phyloP scores from a whole-genome alignment of 1,140 invertebrate genomes.

The Adelges cooleyi region DNA sequence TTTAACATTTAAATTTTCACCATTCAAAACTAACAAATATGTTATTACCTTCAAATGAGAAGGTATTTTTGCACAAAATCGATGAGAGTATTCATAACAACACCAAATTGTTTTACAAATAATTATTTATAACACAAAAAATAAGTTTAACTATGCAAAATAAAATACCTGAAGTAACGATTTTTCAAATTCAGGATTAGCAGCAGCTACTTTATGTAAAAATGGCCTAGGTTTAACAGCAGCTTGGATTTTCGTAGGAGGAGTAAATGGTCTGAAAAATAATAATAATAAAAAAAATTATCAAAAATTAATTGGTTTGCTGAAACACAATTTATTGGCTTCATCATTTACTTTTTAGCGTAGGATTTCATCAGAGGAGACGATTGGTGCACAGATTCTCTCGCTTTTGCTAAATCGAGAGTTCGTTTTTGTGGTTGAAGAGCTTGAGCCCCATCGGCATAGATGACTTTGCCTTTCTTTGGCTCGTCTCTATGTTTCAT shows the following conservation, averaged over 20 bases:
- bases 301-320: too few relatives aligned
- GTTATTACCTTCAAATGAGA: too few relatives aligned
- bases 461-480: constrained; percentile 12
- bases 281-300: neutral
- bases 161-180: constrained; percentile 9
- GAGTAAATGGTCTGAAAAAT: neutral
- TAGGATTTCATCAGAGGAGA: constrained; percentile 22
- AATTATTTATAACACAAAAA: too few relatives aligned
- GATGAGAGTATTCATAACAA: too few relatives aligned
- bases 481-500: constrained; percentile 16
- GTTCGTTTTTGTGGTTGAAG: neutral
- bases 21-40: too few relatives aligned
- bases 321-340: too few relatives aligned
- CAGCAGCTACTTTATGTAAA: constrained; percentile 25
- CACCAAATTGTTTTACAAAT: too few relatives aligned
- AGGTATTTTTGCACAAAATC: too few relatives aligned
- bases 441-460: constrained; percentile 7
- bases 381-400: constrained; percentile 8
- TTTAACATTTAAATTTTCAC: too few relatives aligned
- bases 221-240: constrained; percentile 23
- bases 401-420: constrained; percentile 1
- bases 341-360: neutral
- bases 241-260: constrained; percentile 9
- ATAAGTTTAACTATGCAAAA: too few relatives aligned
- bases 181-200: constrained; percentile 22